Evolutionary conservation across 2,888 invertebrate species (phyloP), one percentile per base, ranked within the genome.

Genomic region (Eupeodes luniger): DNA sequence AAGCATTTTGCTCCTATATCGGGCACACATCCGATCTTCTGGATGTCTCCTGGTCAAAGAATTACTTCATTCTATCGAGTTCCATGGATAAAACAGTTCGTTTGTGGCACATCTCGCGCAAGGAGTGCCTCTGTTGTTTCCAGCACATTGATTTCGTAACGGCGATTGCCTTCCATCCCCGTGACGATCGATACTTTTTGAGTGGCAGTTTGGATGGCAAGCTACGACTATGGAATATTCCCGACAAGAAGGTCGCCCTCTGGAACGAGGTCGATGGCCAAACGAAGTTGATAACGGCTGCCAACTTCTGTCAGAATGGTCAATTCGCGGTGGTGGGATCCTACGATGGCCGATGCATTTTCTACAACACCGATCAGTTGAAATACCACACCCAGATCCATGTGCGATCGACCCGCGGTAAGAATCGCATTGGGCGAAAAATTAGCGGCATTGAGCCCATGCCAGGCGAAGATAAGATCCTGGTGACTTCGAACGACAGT

Each of bases 121-220:
- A 98, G 91, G 99, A 99, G 93, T 99, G 99, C 92, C 95, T 99
- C 0, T 99, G 99, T 93, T 99, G 99, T 92, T 99, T 99, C 94
- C 99, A 99, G 93, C 99, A 99, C 93, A 98, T 99, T 89, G 99
- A 99, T 94, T 99, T 99, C 93, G 99, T 99, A 76, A 99, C 99
- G 0, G 99, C 99, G 0, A 99, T 99, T 91, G 99, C 98, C 76
- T 99, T 99, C 93, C 99, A 99, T 94, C 99, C 99, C 1, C 95
- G 97, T 78, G 97, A 97, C 91, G 97, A 97, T 92, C 94, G 97
- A 9, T 94, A 99, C 93, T 99, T 99, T 94, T 94, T 99, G 51
- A 99, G 99, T 84, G 99, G 99, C 16, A 99, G 99, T 27, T 94
- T 99, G 66, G 99, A 99, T 93, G 99, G 99, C 2, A 99, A 99